Evolutionary conservation across 2,888 invertebrate species (phyloP).

Genomic region (Drosophila cracens): DNA sequence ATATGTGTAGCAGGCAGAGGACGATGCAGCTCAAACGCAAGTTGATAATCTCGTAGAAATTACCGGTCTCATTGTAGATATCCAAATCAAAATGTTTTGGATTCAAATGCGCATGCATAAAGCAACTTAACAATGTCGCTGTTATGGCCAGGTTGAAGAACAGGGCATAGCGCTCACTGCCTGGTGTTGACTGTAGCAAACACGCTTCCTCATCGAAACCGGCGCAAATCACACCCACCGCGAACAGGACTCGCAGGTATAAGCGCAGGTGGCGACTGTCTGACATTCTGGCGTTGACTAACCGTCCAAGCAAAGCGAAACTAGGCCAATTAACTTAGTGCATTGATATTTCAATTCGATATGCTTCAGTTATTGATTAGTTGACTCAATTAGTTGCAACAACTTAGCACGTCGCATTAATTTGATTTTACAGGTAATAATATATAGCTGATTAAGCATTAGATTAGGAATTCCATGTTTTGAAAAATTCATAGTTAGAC

Average conservation of each 20-base stretch:
- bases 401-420: background rate
- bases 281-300: conserved; percentile 49
- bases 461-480: background rate
- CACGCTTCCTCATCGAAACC: conserved; percentile 39
- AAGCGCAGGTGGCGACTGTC: conserved; percentile 46
- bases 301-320: background rate
- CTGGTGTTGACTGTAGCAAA: conserved; percentile 28
- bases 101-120: conserved; percentile 27
- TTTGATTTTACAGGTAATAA: background rate
- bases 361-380: conserved; percentile 10
- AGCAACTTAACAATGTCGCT: conserved; percentile 1
- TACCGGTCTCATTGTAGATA: conserved; percentile 60
- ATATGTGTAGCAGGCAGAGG: conserved; percentile 42
- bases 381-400: background rate
- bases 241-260: conserved; percentile 44
- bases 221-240: conserved; percentile 56
- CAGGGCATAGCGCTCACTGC: conserved; percentile 46
- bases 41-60: conserved; percentile 60
- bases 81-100: conserved; percentile 29
- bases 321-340: conserved; percentile 25
- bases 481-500: background rate
- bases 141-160: conserved; percentile 18
- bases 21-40: conserved; percentile 45
- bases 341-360: conserved; percentile 9
- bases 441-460: background rate